phyloP scores from a whole-genome alignment of 2,113 vertebrate genomes.

The Perccottus glenii region DNA sequence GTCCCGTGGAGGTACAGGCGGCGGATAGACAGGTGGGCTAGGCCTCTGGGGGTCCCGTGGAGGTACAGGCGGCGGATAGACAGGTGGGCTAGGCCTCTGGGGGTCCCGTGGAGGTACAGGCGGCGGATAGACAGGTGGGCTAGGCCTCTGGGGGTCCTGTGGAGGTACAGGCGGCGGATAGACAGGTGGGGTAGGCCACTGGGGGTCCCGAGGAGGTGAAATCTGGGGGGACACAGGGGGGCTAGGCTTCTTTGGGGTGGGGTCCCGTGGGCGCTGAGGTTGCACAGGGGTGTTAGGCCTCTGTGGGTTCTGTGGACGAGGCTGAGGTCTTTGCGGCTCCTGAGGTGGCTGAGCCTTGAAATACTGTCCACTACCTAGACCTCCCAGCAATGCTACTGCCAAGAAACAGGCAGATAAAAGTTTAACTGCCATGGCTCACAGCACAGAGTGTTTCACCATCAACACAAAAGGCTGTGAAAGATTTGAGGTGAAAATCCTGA shows the following conservation, averaged over 20 bases:
- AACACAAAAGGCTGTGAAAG: constrained; percentile 41
- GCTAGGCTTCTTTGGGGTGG: background rate
- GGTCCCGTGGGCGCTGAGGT: background rate
- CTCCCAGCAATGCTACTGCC: constrained; percentile 34
- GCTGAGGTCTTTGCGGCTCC: background rate
- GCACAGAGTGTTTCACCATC: constrained; percentile 25
- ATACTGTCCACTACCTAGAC: constrained; percentile 34
- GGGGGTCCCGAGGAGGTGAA: background rate
- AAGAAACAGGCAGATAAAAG: constrained; percentile 33
- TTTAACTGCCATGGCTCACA: constrained; percentile 51
- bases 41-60: background rate
- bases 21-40: too few relatives aligned
- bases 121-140: too few relatives aligned
- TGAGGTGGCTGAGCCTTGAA: accelerated
- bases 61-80: background rate
- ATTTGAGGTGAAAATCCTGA: background rate
- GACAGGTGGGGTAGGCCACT: background rate
- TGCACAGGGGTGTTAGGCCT: background rate
- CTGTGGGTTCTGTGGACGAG: background rate
- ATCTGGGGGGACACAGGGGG: too few relatives aligned
- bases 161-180: background rate
- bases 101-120: background rate
- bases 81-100: background rate
- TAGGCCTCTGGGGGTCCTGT: background rate
- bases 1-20: too few relatives aligned